Evolutionary conservation across 2,888 invertebrate species (phyloP).

Genomic region (Chymomyza procnemis): DNA sequence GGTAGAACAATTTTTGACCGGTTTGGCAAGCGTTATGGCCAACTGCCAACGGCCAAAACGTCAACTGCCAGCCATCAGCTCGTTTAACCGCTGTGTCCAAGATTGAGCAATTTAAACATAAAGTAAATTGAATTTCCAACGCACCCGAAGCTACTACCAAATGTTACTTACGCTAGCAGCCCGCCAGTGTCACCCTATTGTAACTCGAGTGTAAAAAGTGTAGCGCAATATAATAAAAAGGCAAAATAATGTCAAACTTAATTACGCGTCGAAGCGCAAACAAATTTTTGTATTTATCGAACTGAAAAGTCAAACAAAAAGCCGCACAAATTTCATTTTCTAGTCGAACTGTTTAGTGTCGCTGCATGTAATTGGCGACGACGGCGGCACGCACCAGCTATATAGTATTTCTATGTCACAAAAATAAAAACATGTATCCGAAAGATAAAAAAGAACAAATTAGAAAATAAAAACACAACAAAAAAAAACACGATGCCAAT

Average conservation of each 20-base stretch:
- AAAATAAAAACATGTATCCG: neutral
- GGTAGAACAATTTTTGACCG: slow-evolving; percentile 68
- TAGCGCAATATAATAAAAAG: no score
- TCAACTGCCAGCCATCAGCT: neutral
- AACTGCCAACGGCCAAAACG: neutral
- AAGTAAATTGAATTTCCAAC: neutral
- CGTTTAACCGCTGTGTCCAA: neutral
- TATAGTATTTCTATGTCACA: neutral
- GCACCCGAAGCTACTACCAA: neutral
- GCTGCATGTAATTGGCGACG: neutral
- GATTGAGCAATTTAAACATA: neutral
- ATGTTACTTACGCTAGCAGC: neutral
- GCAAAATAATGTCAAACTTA: slow-evolving; percentile 62
- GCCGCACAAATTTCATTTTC: neutral
- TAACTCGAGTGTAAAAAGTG: slow-evolving; percentile 48
- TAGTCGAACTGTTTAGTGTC: neutral
- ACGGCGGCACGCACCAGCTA: neutral
- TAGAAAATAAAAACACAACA: neutral
- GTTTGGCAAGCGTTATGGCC: slow-evolving; percentile 47
- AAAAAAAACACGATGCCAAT: neutral
- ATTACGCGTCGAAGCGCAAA: slow-evolving; percentile 70
- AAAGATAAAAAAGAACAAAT: neutral
- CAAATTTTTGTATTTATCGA: slow-evolving; percentile 38
- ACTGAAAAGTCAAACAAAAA: neutral
- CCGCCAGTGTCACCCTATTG: neutral